Conservation (phyloP, 2,888 invertebrate genomes). For the Desoria tigrina region DNA sequence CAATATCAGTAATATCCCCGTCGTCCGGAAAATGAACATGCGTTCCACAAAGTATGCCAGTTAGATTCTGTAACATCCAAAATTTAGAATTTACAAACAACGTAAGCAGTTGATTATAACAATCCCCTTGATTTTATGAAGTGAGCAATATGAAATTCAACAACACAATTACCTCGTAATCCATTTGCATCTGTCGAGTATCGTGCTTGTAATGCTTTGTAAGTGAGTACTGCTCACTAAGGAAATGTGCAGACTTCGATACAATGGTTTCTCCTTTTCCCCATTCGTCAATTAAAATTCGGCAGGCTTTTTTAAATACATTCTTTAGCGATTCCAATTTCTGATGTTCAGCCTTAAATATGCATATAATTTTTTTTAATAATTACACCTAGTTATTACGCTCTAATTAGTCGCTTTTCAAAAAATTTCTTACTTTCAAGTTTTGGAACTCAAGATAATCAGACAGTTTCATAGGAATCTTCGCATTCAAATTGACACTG, state of each 20-base stretch:
- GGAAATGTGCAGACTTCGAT: slow-evolving; percentile 17
- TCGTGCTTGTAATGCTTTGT: slow-evolving; percentile 24
- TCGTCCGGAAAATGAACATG: background rate
- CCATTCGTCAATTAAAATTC: slow-evolving; percentile 17
- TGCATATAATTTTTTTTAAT: background rate
- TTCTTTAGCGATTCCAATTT: slow-evolving; percentile 6
- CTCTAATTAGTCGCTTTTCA: too few relatives aligned
- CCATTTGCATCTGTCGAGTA: slow-evolving; percentile 25
- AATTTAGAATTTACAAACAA: background rate
- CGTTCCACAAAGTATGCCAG: slow-evolving; percentile 7
- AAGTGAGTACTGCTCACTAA: slow-evolving; percentile 25
- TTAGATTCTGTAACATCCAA: background rate
- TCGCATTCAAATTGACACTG: background rate
- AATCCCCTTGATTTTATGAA: background rate
- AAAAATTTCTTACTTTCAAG: slow-evolving; percentile 27
- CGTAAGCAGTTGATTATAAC: background rate
- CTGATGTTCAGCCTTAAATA: background rate
- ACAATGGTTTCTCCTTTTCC: slow-evolving; percentile 14
- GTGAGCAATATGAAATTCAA: background rate
- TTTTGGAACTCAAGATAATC: slow-evolving; percentile 24
- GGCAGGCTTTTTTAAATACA: slow-evolving; percentile 7
- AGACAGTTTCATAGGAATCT: slow-evolving; percentile 9
- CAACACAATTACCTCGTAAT: slow-evolving; percentile 32
- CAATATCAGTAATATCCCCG: background rate
- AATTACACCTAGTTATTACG: background rate